phyloP scores from a whole-genome alignment of 2,888 invertebrate genomes.

The Galerucella nymphaeae region DNA sequence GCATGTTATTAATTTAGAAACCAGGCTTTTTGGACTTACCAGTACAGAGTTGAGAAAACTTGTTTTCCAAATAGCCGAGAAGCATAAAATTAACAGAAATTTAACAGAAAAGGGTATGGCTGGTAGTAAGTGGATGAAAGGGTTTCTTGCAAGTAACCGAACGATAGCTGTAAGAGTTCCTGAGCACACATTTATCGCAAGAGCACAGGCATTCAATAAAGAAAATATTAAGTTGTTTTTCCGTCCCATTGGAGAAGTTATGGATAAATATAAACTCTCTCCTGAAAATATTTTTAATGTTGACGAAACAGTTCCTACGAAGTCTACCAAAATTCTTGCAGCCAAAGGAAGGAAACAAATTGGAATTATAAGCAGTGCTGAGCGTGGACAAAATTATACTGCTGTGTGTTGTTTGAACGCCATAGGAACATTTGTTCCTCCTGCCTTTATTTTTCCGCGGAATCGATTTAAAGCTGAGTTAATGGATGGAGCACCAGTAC shows the following conservation, averaged over 20 bases:
- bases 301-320: constrained; percentile 62
- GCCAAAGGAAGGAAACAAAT: constrained; percentile 61
- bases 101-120: not conserved
- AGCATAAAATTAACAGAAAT: too few relatives aligned
- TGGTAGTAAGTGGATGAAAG: not conserved
- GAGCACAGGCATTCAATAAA: constrained; percentile 38
- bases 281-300: constrained; percentile 45
- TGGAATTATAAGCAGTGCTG: constrained; percentile 52
- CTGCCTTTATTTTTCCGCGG: constrained; percentile 59
- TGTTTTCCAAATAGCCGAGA: too few relatives aligned
- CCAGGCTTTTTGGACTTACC: too few relatives aligned
- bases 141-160: not conserved
- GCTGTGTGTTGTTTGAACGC: constrained; percentile 57
- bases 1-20: too few relatives aligned
- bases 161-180: not conserved
- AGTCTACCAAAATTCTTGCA: constrained; percentile 57
- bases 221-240: constrained; percentile 33
- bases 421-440: constrained; percentile 56
- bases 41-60: too few relatives aligned
- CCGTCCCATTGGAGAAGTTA: constrained; percentile 20
- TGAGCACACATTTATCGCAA: constrained; percentile 19
- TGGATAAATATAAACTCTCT: constrained; percentile 35
- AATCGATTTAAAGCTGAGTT: constrained; percentile 53
- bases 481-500: constrained; percentile 57
- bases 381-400: constrained; percentile 58